A percentile compares a stretch with the other conserved stretches of the same genome.
phyloP scores from a whole-genome alignment of 92 coral and sea anemone genomes.

The Palythoa grandiflora region DNA sequence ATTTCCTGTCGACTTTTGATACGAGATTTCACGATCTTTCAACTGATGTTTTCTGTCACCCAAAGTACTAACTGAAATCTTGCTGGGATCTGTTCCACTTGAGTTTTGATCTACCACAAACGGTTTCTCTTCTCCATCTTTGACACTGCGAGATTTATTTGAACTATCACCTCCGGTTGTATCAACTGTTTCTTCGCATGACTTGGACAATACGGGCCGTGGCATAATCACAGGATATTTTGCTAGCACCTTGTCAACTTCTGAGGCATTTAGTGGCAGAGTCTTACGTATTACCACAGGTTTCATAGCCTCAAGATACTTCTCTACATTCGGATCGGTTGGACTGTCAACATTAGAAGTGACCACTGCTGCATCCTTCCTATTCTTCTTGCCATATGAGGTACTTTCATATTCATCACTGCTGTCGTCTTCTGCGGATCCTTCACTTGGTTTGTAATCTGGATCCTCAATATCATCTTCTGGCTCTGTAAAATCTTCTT shows the following conservation, averaged over 20 bases:
- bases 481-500: constrained; percentile 1
- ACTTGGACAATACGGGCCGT: constrained; percentile 21
- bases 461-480: constrained; percentile 28
- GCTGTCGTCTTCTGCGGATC: constrained; percentile 12
- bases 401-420: background rate
- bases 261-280: constrained; percentile 36
- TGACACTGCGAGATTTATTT: background rate
- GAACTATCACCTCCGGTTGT: background rate
- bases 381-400: background rate
- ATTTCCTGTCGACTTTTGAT: background rate
- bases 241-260: constrained; percentile 32
- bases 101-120: background rate
- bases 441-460: constrained; percentile 3
- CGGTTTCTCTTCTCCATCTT: constrained; percentile 1
- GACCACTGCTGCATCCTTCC: background rate
- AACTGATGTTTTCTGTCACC: background rate
- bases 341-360: background rate
- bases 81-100: background rate
- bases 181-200: background rate
- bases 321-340: background rate
- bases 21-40: background rate
- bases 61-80: background rate
- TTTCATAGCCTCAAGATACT: constrained; percentile 40
- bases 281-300: constrained; percentile 37
- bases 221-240: constrained; percentile 44